Percentiles rank a stretch among this genome's conserved stretches.
Conservation (phyloP, 2,888 invertebrate species). For the Blera fallax region DNA sequence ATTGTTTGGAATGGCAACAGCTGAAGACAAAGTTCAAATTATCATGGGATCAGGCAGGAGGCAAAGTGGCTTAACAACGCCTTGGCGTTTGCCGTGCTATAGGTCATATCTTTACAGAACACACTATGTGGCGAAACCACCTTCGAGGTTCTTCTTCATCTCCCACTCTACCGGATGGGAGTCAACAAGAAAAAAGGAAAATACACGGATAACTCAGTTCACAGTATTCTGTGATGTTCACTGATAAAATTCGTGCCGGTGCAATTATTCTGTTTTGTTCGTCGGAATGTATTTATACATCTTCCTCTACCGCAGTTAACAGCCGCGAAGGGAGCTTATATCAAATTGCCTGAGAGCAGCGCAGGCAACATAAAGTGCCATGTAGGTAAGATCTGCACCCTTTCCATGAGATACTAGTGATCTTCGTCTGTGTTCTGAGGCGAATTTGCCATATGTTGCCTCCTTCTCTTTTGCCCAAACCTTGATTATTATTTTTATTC, state of each 20-base stretch:
- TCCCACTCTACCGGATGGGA: conserved; percentile 23
- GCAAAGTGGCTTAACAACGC: conserved; percentile 31
- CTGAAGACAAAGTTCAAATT: conserved; percentile 28
- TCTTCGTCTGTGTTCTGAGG: conserved; percentile 10
- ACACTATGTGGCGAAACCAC: conserved; percentile 15
- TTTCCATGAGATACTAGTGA: neutral
- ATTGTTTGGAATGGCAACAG: conserved; percentile 7
- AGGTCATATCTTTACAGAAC: conserved; percentile 26
- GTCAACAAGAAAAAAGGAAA: conserved; percentile 15
- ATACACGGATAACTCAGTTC: conserved; percentile 34
- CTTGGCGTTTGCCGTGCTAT: conserved; percentile 20
- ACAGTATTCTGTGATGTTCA: conserved; percentile 38
- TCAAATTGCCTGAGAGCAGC: conserved; percentile 29
- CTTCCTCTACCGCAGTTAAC: conserved; percentile 32
- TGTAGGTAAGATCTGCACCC: conserved; percentile 35
- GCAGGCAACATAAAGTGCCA: conserved; percentile 1
- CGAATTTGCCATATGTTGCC: conserved; percentile 17
- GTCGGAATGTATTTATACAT: conserved; percentile 41
- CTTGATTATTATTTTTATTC: conserved; percentile 37
- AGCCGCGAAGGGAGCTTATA: conserved; percentile 26
- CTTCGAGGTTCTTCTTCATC: conserved; percentile 20
- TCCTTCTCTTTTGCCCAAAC: conserved; percentile 2
- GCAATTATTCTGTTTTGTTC: conserved; percentile 49
- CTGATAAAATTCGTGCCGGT: conserved; percentile 52
- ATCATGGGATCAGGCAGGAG: conserved; percentile 14